Base-by-base conservation (phyloP, 92 coral and sea anemone species). In the Epizoanthus ramosus region DNA sequence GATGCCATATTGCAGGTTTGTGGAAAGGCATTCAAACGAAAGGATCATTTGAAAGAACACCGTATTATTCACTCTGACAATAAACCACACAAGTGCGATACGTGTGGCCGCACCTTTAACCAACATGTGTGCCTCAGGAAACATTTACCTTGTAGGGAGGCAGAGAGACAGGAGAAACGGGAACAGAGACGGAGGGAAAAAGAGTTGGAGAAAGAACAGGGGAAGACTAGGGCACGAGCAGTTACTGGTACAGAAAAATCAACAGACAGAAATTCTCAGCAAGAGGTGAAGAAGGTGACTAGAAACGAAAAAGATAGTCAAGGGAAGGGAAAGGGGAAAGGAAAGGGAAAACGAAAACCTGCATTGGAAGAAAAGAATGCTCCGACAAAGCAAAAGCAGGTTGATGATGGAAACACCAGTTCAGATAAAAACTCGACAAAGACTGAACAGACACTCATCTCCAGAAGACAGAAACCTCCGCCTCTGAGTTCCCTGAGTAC, bases 141-240 rank as follows among this genome's bases (percentile, higher is more conserved):
- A 45, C 95, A 92, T 56, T 90, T 92, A 47, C 95, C 95, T 25
- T 92, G 95, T 64, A 90, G 85, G 68, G 93, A 92, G 69, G 89
- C 85, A 3, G 95, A 92, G 79, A 90, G 87, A 59, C 85, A 80
- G 28, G 79, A 89, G 79, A 89, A 91, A 75, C 83, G 88, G 50
- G 75, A 73, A 47, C 83, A 90, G 68, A 84, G 65, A 25, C 70
- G 58, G 47, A 77, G 25, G 8, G 82, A 77, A 77, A 77, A 63
- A 21, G 71, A 61, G 47, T n/a, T 61, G 16, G 71, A 77, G 13
- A 17, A 60, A 43, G 71, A 60, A 63, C 43, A 63, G 25, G 18
- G 50, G 58, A 19, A 22, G 5, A 63, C 15, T 39, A 37, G 39
- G 60, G 25, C 67, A 18, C 70, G 58, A 21, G 16, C 57, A 60